phyloP scores from a whole-genome alignment of 2,113 vertebrate genomes.

The Dendropsophus ebraccatus region DNA sequence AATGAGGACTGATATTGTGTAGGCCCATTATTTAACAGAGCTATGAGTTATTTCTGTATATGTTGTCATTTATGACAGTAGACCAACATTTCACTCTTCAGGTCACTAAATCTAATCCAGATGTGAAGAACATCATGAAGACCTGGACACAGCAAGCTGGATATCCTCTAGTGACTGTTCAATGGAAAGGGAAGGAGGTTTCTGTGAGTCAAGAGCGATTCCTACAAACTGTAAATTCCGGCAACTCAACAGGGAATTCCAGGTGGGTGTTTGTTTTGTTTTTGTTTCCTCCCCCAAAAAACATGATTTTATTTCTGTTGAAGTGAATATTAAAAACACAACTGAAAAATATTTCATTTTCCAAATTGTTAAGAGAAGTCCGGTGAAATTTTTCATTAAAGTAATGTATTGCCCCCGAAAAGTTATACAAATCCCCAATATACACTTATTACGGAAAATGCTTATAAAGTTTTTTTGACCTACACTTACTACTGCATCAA shows the following conservation, averaged over 20 bases:
- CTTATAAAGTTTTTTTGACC: too few species aligned
- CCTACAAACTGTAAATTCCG: constrained; percentile 72
- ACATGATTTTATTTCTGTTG: background rate
- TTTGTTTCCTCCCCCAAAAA: background rate
- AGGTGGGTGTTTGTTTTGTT: constrained; percentile 68
- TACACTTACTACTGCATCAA: too few species aligned
- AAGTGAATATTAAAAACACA: too few species aligned
- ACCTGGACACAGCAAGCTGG: constrained; percentile 93
- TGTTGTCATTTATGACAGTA: constrained; percentile 30
- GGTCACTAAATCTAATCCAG: constrained; percentile 74
- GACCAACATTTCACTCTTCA: constrained; percentile 62
- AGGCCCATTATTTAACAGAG: background rate
- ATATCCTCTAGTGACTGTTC: constrained; percentile 90
- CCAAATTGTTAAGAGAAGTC: too few species aligned
- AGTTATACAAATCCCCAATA: too few species aligned
- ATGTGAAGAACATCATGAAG: constrained; percentile 89
- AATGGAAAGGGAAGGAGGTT: constrained; percentile 75
- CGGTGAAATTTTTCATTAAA: too few species aligned
- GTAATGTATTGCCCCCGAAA: too few species aligned
- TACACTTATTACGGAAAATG: too few species aligned
- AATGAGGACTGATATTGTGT: background rate
- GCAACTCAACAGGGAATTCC: constrained; percentile 69
- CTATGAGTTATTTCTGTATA: background rate
- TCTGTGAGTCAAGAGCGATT: constrained; percentile 86
- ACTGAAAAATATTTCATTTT: too few species aligned